Evolutionary conservation across 2,113 vertebrate species (phyloP), one percentile per base, ranked within the genome.

Genomic region (Oplegnathus fasciatus): DNA sequence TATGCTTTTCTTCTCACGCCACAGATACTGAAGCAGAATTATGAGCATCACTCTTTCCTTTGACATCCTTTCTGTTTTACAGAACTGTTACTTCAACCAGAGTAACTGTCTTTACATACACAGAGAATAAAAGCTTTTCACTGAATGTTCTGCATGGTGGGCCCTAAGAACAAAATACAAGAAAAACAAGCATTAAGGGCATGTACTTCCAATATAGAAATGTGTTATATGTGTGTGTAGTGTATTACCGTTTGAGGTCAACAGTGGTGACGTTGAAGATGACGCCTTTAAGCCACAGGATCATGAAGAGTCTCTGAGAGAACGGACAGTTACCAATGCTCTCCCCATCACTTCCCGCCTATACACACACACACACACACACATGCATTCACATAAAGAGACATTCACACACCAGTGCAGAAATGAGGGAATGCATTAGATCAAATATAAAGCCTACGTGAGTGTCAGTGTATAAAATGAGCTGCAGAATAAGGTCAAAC

Each of bases 271-370:
- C 97, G 4, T 98, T 99, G 89, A 99, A 99, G 88, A 99, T 96
- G 50, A 99, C 96, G 0, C 98, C 98, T 86, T 99, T 99, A 6
- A 99, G 96, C 98, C 97, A 99, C 52, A 99, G 97, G 89, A 99
- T 99, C 98, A 99, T 99, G 18, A 99, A 99, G 48, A 99, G 96
- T 20, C 98, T 96, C 91, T 99, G 98, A 55, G 97, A 99, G 86
- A 99, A 99, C 0, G 98, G 98, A 90, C 98, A 99, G 82, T 99
- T 99, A 0, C 98, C 98, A 24, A 99, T 97, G 62, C 96, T 97
- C 91, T 99, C 97, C 0, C 98, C 98, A 60, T 99, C 97, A 26
- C 95, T 97, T 72, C 98, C 98, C 48, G 98, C 98, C 98, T 99
- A 6, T 4, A 84, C 9, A 57, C 67, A 86, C 58, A 84, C 64